Evolutionary conservation across 2,888 invertebrate species (phyloP).

Genomic region (Napeogenes sylphis): DNA sequence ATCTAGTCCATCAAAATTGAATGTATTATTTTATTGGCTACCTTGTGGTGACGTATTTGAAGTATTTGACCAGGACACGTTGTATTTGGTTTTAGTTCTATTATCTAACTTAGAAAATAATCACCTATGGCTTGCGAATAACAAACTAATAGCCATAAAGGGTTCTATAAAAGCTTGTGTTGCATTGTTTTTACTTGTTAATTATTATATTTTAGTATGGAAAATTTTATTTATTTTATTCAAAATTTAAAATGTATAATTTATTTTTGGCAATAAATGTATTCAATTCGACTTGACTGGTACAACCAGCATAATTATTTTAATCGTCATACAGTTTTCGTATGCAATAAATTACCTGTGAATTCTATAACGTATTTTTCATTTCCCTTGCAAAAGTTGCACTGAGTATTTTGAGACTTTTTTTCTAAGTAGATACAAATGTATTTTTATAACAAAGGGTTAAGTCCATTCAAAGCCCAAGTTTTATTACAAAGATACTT

Average conservation of each 20-base stretch:
- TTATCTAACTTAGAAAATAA: conserved; percentile 73
- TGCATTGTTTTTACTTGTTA: conserved; percentile 70
- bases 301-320: conserved; percentile 55
- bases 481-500: too few species aligned
- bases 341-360: conserved; percentile 70
- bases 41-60: conserved; percentile 43
- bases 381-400: conserved; percentile 7
- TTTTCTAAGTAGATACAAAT: too few species aligned
- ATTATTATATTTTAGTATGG: conserved; percentile 37
- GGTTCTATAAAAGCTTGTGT: conserved; percentile 71
- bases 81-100: conserved; percentile 63
- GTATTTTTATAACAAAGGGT: too few species aligned
- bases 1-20: conserved; percentile 75
- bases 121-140: conserved; percentile 75
- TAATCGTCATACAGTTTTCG: conserved; percentile 56
- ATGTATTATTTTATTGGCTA: conserved; percentile 64
- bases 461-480: too few species aligned
- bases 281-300: conserved; percentile 27
- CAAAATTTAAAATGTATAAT: conserved; percentile 32
- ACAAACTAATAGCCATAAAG: conserved; percentile 73
- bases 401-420: too few species aligned
- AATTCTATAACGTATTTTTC: conserved; percentile 44
- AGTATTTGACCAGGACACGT: conserved; percentile 51
- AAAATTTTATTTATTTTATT: conserved; percentile 32
- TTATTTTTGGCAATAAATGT: conserved; percentile 31